Base-by-base conservation (phyloP, 2,888 invertebrate species). In the Galeruca laticollis region DNA sequence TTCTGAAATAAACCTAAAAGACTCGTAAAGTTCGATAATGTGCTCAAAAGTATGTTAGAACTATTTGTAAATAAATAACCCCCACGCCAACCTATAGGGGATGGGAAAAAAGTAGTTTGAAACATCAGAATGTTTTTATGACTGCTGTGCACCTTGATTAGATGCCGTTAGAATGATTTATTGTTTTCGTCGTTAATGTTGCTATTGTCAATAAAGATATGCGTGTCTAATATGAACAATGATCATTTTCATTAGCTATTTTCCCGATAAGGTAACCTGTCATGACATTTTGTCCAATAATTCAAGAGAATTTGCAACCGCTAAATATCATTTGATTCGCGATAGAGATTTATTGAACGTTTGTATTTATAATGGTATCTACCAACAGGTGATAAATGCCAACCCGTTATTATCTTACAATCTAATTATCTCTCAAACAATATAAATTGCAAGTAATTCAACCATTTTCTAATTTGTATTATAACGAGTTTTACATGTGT, bases 371-470 rank as follows among this genome's bases (percentile, higher is more conserved):
- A 20, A 26, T 52, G 2, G 11, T 10, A 52, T 52, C 51, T 13
- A 52, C 11, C 13, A 52, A 52, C 52, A 52, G 26, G 52, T 52
- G 26, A 52, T 60, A 60, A 43, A 43, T 60, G 37, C 35, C 13
- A 43, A 13, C 6, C n/a, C 20, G 18, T 49, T 49, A 61, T 61
- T 49, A 61, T 49, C 61, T 33, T 3, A 13, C 33, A 26, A 61
- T 18, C 9, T 61, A 49, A 61, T 61, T 61, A 51, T 61, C 18
- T 18, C n/a, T 13, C 26, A 37, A 63, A 63, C 40, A 51, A 54
- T 51, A 37, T 63, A 54, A 63, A 63, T 63, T 40, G 63, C 63
- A 52, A 20, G 11, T 52, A 26, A 21, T 52, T 18, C 47, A 6
- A 47, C n/a, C 47, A 8, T 47, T 47, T 47, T 47, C 15, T 15